Evolutionary conservation across 2,797 vertebrate genomes (phyloP).

Genomic region (Syngnathus acus): DNA sequence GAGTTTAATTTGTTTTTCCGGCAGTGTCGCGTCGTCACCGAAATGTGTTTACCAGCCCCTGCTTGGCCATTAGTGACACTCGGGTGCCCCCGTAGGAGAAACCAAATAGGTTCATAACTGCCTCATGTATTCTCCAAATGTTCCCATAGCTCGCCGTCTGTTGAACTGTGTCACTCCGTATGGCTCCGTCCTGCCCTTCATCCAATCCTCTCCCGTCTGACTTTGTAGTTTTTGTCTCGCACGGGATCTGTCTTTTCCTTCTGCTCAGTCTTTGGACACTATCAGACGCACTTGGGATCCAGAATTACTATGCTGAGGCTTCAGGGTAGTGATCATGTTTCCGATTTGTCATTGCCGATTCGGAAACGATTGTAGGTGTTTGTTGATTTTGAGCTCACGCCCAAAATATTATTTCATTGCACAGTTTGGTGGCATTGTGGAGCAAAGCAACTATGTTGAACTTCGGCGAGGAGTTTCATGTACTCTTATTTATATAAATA

Average conservation of each 20-base stretch:
- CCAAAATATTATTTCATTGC: not conserved
- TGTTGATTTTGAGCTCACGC: not conserved
- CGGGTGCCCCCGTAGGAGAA: constrained; percentile 59
- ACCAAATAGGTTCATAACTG: constrained; percentile 68
- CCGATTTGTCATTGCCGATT: no score
- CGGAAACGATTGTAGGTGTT: no score
- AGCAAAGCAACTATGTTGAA: not conserved
- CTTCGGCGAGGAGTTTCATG: not conserved
- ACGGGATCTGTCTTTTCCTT: constrained; percentile 9
- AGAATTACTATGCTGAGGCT: constrained; percentile 29
- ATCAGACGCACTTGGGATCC: constrained; percentile 27
- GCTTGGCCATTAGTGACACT: constrained; percentile 69
- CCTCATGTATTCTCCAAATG: constrained; percentile 70
- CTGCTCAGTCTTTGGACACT: constrained; percentile 10
- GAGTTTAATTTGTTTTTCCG: constrained; percentile 65
- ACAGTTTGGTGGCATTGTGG: not conserved
- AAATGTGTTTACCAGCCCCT: constrained; percentile 70
- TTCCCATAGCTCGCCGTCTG: constrained; percentile 61
- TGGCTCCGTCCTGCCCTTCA: constrained; percentile 49
- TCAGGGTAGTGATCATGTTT: no score
- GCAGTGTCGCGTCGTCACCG: constrained; percentile 56
- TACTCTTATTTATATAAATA: no score
- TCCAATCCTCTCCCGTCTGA: constrained; percentile 28
- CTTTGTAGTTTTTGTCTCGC: constrained; percentile 2
- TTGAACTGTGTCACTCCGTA: constrained; percentile 57